Conservation (phyloP, 2,888 invertebrate genomes). For the Suillia variegata region DNA sequence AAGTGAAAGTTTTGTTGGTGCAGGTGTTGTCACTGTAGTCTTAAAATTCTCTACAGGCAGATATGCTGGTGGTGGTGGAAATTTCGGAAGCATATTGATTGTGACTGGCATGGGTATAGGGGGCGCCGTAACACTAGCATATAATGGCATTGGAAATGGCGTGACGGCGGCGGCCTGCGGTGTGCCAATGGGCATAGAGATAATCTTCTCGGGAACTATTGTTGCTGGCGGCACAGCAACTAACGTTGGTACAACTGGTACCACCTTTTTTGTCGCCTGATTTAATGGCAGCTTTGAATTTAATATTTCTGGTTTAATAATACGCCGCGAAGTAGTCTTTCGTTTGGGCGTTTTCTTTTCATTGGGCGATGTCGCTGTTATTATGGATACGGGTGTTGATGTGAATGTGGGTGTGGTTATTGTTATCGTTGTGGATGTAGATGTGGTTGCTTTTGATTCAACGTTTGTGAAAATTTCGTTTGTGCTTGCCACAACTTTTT, state of each 20-base stretch:
- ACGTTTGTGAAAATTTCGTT: constrained; percentile 9
- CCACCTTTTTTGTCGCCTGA: not conserved
- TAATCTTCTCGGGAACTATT: not conserved
- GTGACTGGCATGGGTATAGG: constrained; percentile 8
- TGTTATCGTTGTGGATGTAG: too few species aligned
- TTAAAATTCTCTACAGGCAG: constrained; percentile 32
- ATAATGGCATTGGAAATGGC: constrained; percentile 13
- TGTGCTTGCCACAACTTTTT: constrained; percentile 25
- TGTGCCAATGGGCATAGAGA: too few species aligned
- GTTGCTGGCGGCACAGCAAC: too few species aligned
- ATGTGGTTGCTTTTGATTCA: constrained; percentile 17
- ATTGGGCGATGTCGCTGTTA: constrained; percentile 6
- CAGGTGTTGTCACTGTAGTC: not conserved
- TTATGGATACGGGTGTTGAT: too few species aligned
- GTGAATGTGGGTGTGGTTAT: too few species aligned
- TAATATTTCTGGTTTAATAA: constrained; percentile 43
- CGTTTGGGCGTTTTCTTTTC: constrained; percentile 49
- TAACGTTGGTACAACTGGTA: too few species aligned
- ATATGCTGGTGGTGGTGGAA: constrained; percentile 43
- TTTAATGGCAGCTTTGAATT: not conserved
- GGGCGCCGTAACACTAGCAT: not conserved
- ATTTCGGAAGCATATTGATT: constrained; percentile 33
- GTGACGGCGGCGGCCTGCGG: too few species aligned
- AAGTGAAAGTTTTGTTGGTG: not conserved
- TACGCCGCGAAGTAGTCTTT: constrained; percentile 53